phyloP scores from a whole-genome alignment of 2,113 vertebrate species.

The Microtus pennsylvanicus region DNA sequence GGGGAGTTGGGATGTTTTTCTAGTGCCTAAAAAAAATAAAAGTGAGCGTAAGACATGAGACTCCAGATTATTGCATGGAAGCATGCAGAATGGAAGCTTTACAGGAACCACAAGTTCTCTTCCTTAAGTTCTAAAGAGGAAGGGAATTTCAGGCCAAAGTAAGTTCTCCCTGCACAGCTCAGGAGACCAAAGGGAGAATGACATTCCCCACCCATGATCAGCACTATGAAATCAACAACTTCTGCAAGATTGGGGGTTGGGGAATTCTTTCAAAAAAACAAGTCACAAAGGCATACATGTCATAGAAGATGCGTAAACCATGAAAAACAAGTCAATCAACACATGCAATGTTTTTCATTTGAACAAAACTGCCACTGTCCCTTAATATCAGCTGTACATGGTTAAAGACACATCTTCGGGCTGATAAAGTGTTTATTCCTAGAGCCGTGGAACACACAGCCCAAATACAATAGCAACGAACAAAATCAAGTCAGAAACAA shows the following conservation, averaged over 20 bases:
- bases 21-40: constrained; percentile 88
- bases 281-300: constrained; percentile 64
- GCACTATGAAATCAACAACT: constrained; percentile 64
- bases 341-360: constrained; percentile 34
- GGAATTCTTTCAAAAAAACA: neutral
- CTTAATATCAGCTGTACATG: neutral
- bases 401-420: constrained; percentile 20
- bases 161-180: constrained; percentile 32
- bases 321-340: constrained; percentile 56
- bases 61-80: constrained; percentile 44
- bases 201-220: neutral
- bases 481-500: constrained; percentile 69
- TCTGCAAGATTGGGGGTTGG: neutral
- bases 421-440: constrained; percentile 54
- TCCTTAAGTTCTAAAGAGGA: constrained; percentile 65
- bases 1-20: constrained; percentile 93
- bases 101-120: constrained; percentile 62
- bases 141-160: constrained; percentile 57
- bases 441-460: constrained; percentile 48
- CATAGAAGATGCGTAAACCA: constrained; percentile 63
- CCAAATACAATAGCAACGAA: constrained; percentile 62
- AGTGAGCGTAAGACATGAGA: constrained; percentile 64
- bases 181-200: constrained; percentile 59
- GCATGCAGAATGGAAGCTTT: constrained; percentile 39
- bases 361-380: constrained; percentile 20